Evolutionary conservation across 2,113 vertebrate genomes (phyloP).

Genomic region (Triplophysa siluroides): DNA sequence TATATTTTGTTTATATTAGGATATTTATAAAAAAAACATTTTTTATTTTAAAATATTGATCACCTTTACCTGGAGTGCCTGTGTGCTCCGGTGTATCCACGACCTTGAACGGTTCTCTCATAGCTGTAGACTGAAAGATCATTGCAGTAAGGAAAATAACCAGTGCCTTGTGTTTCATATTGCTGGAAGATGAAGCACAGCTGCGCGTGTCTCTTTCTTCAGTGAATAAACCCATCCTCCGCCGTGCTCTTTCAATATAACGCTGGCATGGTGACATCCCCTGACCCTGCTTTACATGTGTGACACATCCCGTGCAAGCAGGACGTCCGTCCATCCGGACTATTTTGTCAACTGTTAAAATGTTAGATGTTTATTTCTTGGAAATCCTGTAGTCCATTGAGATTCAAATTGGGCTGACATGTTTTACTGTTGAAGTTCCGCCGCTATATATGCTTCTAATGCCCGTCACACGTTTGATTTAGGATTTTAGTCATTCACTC

Average conservation of each 20-base stretch:
- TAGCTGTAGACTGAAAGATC: constrained; percentile 56
- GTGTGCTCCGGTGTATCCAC: constrained; percentile 47
- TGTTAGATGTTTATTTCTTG: background rate
- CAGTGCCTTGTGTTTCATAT: constrained; percentile 64
- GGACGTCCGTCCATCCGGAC: constrained; percentile 14
- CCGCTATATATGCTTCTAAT: background rate
- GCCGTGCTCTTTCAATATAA: constrained; percentile 29
- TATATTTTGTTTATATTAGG: background rate
- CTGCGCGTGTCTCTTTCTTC: background rate
- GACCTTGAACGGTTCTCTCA: constrained; percentile 47
- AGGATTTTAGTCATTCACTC: background rate
- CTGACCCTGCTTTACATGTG: constrained; percentile 30
- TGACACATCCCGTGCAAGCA: constrained; percentile 1
- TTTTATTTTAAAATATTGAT: background rate
- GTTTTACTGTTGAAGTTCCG: background rate
- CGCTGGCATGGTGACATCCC: constrained; percentile 28
- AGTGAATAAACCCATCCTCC: background rate
- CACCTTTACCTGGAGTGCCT: constrained; percentile 64
- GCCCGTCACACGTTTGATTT: background rate
- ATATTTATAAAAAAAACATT: background rate
- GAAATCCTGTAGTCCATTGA: background rate
- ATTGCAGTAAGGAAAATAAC: constrained; percentile 62
- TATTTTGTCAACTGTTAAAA: background rate
- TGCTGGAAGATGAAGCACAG: background rate
- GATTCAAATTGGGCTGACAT: background rate